Evolutionary conservation across 2,113 vertebrate species (phyloP), one percentile per base, ranked within the genome.

Genomic region (Gambusia holbrooki): DNA sequence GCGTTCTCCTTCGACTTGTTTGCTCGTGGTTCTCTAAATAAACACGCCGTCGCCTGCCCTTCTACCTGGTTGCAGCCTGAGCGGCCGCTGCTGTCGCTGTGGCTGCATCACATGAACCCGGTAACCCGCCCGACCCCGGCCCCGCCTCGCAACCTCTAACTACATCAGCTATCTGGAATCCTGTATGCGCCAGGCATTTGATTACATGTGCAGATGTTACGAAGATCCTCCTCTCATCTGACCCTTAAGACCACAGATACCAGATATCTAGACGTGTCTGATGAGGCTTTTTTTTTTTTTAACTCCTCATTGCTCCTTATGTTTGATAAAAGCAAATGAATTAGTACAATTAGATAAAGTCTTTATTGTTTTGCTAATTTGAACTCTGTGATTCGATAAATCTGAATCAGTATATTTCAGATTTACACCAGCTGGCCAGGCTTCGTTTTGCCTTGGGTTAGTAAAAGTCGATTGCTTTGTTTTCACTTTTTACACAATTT

Each of bases 201-300:
- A 92, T 92, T 93, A 89, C 90, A 89, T 82, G 86, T 85, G 79
- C 93, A 93, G 90, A 93, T 93, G 90, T 90, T 87, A 85, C 84
- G 87, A 81, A 85, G 87, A 75, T 84, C 77, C 89, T 84, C 84
- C 71, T 80, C 78, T 83, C 80, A 73, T 84, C 73, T 83, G 69
- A 81, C 71, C 74, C 73, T 40, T 33, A 58, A 71, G 45, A 82
- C 77, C 73, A 61, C 45, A 48, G 45, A 48, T 48, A 48, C 14
- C 75, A 77, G 69, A 76, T 79, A 70, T 81, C 60, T 17, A 74
- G 77, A 69, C 48, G 45, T 66, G 81, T 54, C 62, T 69, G 69
- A 71, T 58, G 76, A 66, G 45, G 60, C 45, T 65, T 67, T 63
- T 40, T 60, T 61, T 42, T 76, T 42, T 17, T 74, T 69, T 29